Percentiles rank a stretch among this genome's conserved stretches.
Conservation (phyloP, 1,140 invertebrate species). For the Pogonus chalceus region DNA sequence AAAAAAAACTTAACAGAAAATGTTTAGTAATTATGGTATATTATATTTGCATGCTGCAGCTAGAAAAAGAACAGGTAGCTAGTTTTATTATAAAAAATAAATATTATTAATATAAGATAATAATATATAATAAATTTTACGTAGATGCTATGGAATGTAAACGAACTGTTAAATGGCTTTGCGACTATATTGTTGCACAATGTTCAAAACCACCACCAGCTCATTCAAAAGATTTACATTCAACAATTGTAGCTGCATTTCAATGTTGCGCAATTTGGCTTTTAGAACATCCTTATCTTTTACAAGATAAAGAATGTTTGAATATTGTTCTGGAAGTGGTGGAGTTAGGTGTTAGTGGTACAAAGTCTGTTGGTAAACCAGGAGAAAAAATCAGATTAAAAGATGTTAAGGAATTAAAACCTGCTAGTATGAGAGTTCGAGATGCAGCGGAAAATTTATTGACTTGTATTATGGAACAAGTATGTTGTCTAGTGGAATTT, state of each 20-base stretch:
- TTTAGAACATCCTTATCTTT: constrained; percentile 72
- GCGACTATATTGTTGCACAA: constrained; percentile 94
- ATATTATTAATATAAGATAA: neutral
- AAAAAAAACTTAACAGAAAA: too few species aligned
- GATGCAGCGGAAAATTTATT: constrained; percentile 91
- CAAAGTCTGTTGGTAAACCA: constrained; percentile 78
- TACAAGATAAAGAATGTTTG: constrained; percentile 87
- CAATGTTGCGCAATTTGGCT: constrained; percentile 88
- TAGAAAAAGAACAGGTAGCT: constrained; percentile 24
- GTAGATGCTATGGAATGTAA: constrained; percentile 78
- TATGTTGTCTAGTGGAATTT: constrained; percentile 27
- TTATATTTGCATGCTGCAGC: constrained; percentile 17
- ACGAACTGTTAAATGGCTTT: constrained; percentile 93
- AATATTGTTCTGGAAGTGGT: constrained; percentile 90
- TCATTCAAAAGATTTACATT: constrained; percentile 96
- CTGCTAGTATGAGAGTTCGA: constrained; percentile 88
- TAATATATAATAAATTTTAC: constrained; percentile 11
- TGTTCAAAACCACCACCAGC: constrained; percentile 89
- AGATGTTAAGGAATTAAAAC: constrained; percentile 91
- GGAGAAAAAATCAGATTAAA: constrained; percentile 86
- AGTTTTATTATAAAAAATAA: constrained; percentile 12
- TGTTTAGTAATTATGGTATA: constrained; percentile 14
- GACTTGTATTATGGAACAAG: constrained; percentile 84
- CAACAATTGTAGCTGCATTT: constrained; percentile 92
- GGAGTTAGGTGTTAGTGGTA: constrained; percentile 94